Percentiles rank a stretch among this genome's conserved stretches.
Evolutionary conservation across 1,140 invertebrate genomes (phyloP).

Genomic region (Sycophila sp.): DNA sequence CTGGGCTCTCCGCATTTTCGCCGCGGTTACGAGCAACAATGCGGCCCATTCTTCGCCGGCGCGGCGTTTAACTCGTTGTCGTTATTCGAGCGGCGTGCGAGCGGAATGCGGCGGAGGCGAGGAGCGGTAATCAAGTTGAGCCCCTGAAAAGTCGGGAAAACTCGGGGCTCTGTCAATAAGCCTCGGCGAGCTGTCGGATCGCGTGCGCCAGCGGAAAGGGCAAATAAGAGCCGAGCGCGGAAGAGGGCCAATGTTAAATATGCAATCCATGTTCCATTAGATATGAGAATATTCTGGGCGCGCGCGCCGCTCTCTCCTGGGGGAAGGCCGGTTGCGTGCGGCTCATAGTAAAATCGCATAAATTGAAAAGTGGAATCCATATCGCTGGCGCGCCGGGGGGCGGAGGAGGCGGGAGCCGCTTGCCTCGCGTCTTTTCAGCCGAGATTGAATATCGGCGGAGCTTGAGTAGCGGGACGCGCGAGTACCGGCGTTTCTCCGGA

Average conservation of each 20-base stretch:
- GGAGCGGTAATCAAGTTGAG: too few relatives aligned
- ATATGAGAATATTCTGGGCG: constrained; percentile 6
- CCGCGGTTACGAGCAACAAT: too few relatives aligned
- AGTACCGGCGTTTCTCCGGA: constrained; percentile 8
- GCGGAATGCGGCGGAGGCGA: too few relatives aligned
- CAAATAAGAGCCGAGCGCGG: too few relatives aligned
- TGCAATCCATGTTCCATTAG: constrained; percentile 16
- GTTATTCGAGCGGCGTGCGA: too few relatives aligned
- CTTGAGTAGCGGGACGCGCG: background rate
- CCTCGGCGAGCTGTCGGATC: background rate
- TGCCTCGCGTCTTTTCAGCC: background rate
- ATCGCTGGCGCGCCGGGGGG: background rate
- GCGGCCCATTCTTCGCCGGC: too few relatives aligned
- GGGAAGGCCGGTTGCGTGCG: constrained; percentile 30
- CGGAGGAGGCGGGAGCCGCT: background rate
- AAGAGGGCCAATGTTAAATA: constrained; percentile 5
- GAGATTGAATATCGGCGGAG: constrained; percentile 37
- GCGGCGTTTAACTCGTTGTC: too few relatives aligned
- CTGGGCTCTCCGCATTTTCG: too few relatives aligned
- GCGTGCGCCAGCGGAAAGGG: background rate
- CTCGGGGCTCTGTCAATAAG: constrained; percentile 9
- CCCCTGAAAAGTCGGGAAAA: too few relatives aligned
- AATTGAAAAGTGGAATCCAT: constrained; percentile 25
- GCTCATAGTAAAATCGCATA: constrained; percentile 22
- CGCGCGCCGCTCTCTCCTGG: constrained; percentile 8